These are phyloP conservation scores for Strigamia transsilvanica DNA, from an alignment of 2,888 invertebrate genomes.

Conservation along the genomic window DNA sequence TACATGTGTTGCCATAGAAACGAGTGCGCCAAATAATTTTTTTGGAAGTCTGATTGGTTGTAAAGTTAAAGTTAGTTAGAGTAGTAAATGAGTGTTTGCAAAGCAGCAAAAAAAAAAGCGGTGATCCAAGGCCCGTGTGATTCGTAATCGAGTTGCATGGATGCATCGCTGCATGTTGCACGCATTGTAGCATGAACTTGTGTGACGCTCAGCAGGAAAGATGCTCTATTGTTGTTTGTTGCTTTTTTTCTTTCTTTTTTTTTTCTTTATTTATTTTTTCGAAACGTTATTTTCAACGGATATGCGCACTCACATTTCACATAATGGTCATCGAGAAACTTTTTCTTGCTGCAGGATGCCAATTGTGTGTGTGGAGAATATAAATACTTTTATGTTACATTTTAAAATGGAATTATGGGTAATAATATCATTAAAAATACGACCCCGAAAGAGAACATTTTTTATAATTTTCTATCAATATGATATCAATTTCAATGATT, in stretches of 20 bases:
- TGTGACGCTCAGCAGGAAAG: slow-evolving; percentile 27
- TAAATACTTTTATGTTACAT: background rate
- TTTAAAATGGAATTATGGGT: background rate
- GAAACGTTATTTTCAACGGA: slow-evolving; percentile 21
- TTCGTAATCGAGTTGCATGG: slow-evolving; percentile 20
- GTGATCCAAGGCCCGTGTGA: slow-evolving; percentile 31
- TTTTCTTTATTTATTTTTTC: background rate
- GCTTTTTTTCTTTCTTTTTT: background rate
- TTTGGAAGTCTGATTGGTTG: background rate
- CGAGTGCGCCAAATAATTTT: background rate
- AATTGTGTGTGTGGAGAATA: background rate
- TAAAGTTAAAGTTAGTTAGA: background rate
- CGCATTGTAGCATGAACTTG: slow-evolving; percentile 26
- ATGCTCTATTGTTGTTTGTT: slow-evolving; percentile 1
- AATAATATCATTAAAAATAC: background rate
- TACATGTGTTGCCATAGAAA: background rate
- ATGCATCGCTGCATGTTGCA: slow-evolving; percentile 14
- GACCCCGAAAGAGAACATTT: too few relatives aligned
- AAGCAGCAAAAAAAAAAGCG: slow-evolving; percentile 5
- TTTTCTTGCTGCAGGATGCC: slow-evolving; percentile 9
- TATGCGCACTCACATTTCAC: slow-evolving; percentile 32
- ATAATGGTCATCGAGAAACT: background rate
- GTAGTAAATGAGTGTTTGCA: slow-evolving; percentile 3
- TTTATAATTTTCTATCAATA: too few relatives aligned
- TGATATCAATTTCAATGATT: too few relatives aligned